phyloP scores from a whole-genome alignment of 2,113 vertebrate species.

The Thunnus maccoyii region DNA sequence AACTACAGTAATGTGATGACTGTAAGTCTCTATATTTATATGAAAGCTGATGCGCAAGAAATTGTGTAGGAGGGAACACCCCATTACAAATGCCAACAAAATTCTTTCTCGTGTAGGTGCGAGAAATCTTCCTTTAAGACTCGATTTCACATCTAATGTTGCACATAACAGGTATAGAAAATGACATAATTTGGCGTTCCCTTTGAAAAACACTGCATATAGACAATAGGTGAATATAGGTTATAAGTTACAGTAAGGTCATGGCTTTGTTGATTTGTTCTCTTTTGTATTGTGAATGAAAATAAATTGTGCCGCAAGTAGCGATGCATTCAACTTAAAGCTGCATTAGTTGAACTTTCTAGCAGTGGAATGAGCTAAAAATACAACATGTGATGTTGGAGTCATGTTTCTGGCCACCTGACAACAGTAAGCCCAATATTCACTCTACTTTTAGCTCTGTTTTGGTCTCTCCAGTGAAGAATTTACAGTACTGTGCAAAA shows the following conservation, averaged over 20 bases:
- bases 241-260: not conserved
- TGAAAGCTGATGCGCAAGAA: slow-evolving; percentile 14
- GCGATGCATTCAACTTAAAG: no score
- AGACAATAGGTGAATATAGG: not conserved
- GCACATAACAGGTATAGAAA: not conserved
- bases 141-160: not conserved
- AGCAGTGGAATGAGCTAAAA: no score
- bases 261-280: not conserved
- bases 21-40: slow-evolving; percentile 36
- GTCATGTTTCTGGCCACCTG: no score
- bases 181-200: not conserved
- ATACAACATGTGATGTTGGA: no score
- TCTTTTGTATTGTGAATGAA: not conserved
- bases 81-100: not conserved
- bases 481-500: no score
- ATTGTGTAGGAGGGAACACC: slow-evolving; percentile 37
- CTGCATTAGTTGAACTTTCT: no score
- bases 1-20: slow-evolving; percentile 28
- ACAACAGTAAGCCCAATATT: not conserved
- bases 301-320: no score
- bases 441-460: not conserved
- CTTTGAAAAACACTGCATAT: not conserved
- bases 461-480: not conserved
- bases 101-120: not conserved
- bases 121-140: slow-evolving; percentile 1